These are phyloP conservation scores for Ginglymostoma cirratum DNA, from an alignment of 2,113 vertebrate genomes.

Conservation along the genomic window DNA sequence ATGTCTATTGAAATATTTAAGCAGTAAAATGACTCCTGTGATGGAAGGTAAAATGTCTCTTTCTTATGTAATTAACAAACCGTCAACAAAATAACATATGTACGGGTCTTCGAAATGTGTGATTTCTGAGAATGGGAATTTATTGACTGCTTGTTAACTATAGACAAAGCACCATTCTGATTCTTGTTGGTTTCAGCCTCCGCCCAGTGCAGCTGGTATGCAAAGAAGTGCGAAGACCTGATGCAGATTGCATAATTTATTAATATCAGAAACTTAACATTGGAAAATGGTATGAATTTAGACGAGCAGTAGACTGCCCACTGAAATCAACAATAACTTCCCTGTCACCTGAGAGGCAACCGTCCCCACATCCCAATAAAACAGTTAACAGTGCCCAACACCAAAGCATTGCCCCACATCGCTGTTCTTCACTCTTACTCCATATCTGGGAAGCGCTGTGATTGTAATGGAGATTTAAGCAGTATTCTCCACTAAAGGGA, in stretches of 20 bases:
- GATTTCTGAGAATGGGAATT: slow-evolving; percentile 6
- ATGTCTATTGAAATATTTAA: background rate
- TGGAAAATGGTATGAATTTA: background rate
- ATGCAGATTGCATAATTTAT: background rate
- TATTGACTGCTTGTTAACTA: background rate
- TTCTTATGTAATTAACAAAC: slow-evolving; percentile 7
- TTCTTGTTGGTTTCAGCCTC: background rate
- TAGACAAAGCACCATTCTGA: background rate
- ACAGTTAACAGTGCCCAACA: background rate
- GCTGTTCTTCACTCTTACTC: background rate
- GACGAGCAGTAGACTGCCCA: background rate
- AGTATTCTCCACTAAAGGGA: background rate
- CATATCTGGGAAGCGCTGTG: background rate
- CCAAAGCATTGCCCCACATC: background rate
- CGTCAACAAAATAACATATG: background rate
- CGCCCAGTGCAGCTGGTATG: background rate
- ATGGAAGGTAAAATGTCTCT: background rate
- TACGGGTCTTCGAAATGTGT: background rate
- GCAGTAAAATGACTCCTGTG: background rate
- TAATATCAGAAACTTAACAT: background rate
- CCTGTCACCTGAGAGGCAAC: background rate
- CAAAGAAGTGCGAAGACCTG: background rate
- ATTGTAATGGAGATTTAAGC: background rate
- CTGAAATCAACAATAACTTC: background rate
- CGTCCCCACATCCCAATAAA: background rate